A percentile compares a stretch with the other conserved stretches of the same genome.
Evolutionary conservation across 2,797 vertebrate species (phyloP).

Genomic region (Malurus splendens): DNA sequence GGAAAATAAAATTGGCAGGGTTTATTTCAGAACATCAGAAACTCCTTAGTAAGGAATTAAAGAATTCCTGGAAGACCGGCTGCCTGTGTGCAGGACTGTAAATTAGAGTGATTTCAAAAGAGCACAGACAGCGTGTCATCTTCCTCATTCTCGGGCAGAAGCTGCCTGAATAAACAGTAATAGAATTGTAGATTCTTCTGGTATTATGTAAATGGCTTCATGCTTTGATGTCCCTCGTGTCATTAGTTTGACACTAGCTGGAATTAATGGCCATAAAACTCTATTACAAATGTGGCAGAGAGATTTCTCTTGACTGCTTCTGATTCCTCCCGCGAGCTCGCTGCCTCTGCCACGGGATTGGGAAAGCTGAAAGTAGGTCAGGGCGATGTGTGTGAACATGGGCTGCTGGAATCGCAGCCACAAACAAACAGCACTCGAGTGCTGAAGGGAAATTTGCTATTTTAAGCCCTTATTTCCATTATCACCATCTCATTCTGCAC

Average conservation of each 20-base stretch:
- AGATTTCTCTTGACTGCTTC: background rate
- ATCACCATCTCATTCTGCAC: background rate
- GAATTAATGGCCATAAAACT: constrained; percentile 25
- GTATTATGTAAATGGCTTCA: background rate
- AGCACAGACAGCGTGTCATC: background rate
- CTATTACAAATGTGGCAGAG: background rate
- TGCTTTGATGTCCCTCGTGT: constrained; percentile 33
- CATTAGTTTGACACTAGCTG: constrained; percentile 20
- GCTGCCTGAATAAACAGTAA: background rate
- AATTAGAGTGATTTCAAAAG: background rate
- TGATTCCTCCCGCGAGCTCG: background rate
- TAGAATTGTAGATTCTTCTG: background rate
- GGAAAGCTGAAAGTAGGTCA: constrained; percentile 59
- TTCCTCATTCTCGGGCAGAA: background rate
- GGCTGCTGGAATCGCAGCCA: constrained; percentile 18
- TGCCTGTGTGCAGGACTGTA: background rate
- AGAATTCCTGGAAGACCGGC: constrained; percentile 5
- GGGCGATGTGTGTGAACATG: background rate
- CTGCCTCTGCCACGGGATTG: constrained; percentile 3
- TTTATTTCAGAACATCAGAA: background rate
- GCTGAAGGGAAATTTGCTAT: constrained; percentile 24
- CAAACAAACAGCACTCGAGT: background rate
- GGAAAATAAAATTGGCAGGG: background rate
- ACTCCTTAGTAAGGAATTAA: background rate
- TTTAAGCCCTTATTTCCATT: constrained; percentile 17